A percentile compares a stretch with the other conserved stretches of the same genome.
Evolutionary conservation across 2,797 vertebrate species (phyloP).

Genomic region (Rhinogobio ventralis): DNA sequence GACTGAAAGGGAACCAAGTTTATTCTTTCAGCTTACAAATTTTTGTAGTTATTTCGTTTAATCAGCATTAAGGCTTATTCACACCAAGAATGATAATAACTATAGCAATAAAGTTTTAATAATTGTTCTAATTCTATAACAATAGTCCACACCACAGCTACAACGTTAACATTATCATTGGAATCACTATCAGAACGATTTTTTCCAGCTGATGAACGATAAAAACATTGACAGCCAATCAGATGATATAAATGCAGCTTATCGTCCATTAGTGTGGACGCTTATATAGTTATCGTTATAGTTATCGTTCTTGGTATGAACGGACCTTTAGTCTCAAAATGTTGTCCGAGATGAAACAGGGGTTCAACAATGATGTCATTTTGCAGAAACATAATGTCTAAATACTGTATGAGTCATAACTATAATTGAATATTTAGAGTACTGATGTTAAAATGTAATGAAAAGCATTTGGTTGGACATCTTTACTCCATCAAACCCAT

Average conservation of each 20-base stretch:
- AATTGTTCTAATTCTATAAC: background rate
- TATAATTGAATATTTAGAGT: slow-evolving; percentile 15
- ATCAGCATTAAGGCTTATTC: background rate
- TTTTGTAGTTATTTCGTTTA: background rate
- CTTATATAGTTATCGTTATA: background rate
- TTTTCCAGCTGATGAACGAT: background rate
- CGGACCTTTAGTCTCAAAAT: background rate
- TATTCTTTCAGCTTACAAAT: background rate
- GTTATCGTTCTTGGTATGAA: background rate
- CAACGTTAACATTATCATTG: background rate
- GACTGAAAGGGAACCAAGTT: background rate
- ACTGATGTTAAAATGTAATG: background rate
- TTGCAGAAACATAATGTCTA: background rate
- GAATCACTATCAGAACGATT: background rate
- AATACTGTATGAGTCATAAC: slow-evolving; percentile 12
- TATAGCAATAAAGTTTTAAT: background rate
- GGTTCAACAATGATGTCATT: background rate
- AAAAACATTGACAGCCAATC: background rate
- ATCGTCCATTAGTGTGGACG: background rate
- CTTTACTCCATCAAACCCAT: slow-evolving; percentile 21
- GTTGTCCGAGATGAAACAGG: background rate
- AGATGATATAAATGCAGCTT: too few relatives aligned
- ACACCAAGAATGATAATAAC: background rate
- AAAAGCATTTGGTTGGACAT: slow-evolving; percentile 23
- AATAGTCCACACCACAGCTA: background rate